Conservation (phyloP, 1,140 invertebrate genomes). For the Portunus trituberculatus region DNA sequence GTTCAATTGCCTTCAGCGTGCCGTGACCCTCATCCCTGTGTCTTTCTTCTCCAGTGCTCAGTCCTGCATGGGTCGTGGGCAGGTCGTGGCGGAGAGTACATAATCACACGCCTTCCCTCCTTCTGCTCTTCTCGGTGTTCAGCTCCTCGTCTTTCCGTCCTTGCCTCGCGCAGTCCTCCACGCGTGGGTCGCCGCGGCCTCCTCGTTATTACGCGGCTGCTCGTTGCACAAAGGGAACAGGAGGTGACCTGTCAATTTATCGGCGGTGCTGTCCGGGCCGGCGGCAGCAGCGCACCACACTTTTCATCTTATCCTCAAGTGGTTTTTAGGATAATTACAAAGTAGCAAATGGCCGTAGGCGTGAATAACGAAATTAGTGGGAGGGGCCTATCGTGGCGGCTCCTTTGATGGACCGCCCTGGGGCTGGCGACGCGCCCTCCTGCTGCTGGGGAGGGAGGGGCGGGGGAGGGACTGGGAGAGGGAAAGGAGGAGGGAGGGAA, state of each 20-base stretch:
- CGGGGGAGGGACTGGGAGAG: not conserved
- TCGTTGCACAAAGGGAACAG: constrained; percentile 47
- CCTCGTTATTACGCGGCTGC: not conserved
- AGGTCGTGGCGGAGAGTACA: not conserved
- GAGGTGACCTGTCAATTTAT: constrained; percentile 70
- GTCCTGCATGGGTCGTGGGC: too few relatives aligned
- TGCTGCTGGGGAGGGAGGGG: constrained; percentile 31
- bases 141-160: not conserved
- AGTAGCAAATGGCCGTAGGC: constrained; percentile 65
- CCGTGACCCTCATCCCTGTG: too few relatives aligned
- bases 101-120: constrained; percentile 33
- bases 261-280: constrained; percentile 31
- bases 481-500: not conserved
- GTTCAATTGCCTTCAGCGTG: not conserved
- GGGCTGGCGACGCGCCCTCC: constrained; percentile 40
- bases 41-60: too few relatives aligned
- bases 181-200: not conserved
- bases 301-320: constrained; percentile 69
- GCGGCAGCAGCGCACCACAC: constrained; percentile 38
- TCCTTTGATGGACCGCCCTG: constrained; percentile 62
- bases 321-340: constrained; percentile 74
- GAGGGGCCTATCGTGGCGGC: constrained; percentile 56
- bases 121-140: not conserved
- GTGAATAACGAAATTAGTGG: constrained; percentile 75
- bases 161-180: not conserved